Conservation (phyloP, 2,113 vertebrate genomes). For the Triplophysa tibetana region DNA sequence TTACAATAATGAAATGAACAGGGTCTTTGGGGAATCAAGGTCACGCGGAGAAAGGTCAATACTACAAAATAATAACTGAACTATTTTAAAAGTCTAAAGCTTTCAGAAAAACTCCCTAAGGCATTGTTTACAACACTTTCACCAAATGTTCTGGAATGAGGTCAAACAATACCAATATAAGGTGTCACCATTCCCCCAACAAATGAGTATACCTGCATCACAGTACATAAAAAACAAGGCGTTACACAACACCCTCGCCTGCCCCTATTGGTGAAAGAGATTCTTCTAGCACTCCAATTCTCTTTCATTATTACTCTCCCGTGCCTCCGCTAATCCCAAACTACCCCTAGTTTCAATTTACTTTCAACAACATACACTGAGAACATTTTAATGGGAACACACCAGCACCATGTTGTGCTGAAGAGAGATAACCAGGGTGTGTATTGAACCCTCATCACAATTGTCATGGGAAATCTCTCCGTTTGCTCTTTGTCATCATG, state of each 20-base stretch:
- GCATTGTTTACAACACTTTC: background rate
- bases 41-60: background rate
- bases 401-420: slow-evolving; percentile 2
- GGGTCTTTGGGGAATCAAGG: slow-evolving; percentile 9
- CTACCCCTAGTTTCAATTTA: slow-evolving; percentile 31
- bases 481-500: slow-evolving; percentile 4
- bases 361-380: slow-evolving; percentile 26
- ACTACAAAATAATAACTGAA: background rate
- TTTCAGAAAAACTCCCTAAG: background rate
- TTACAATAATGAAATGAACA: background rate
- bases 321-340: slow-evolving; percentile 34
- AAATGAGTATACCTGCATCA: slow-evolving; percentile 11
- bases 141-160: background rate
- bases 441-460: background rate
- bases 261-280: background rate
- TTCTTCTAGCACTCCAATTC: slow-evolving; percentile 36
- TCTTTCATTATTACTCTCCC: slow-evolving; percentile 28
- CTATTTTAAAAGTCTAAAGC: too few relatives aligned
- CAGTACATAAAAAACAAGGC: slow-evolving; percentile 19
- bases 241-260: background rate
- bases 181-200: slow-evolving; percentile 9
- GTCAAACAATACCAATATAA: slow-evolving; percentile 25
- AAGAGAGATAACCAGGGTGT: slow-evolving; percentile 3
- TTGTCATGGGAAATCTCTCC: slow-evolving; percentile 21
- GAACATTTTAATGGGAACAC: background rate